Evolutionary conservation across 2,113 vertebrate species (phyloP).

Genomic region (Gnathonemus longibarbis): DNA sequence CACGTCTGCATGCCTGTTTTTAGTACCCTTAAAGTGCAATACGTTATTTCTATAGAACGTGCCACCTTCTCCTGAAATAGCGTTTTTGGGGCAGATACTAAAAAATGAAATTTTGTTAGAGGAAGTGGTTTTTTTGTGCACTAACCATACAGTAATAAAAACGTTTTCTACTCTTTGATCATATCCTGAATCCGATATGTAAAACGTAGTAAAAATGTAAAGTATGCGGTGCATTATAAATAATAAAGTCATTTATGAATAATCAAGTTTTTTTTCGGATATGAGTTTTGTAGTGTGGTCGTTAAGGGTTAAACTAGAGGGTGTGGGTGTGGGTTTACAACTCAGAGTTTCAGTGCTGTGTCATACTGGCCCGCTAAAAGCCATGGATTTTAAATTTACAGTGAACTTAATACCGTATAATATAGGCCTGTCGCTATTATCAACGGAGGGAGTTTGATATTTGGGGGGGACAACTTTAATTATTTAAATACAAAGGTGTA

Average conservation of each 20-base stretch:
- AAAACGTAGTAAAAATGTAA: neutral
- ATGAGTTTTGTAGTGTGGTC: neutral
- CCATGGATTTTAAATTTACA: neutral
- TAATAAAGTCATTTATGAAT: neutral
- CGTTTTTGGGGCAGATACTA: neutral
- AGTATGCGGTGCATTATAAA: neutral
- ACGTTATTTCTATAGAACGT: neutral
- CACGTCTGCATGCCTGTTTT: conserved; percentile 9
- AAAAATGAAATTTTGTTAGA: neutral
- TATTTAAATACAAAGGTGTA: neutral
- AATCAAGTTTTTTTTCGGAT: neutral
- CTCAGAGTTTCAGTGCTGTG: neutral
- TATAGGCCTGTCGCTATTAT: neutral
- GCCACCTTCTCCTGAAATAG: neutral
- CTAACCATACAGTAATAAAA: neutral
- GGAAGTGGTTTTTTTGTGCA: neutral
- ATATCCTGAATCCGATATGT: neutral
- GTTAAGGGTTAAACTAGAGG: neutral
- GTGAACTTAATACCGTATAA: neutral
- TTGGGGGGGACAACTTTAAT: neutral
- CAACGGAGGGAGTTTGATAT: neutral
- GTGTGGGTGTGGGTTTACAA: neutral
- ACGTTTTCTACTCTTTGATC: neutral
- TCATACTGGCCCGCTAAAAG: neutral
- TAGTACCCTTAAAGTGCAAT: conserved; percentile 16